Evolutionary conservation across 2,888 invertebrate species (phyloP), one percentile per base, ranked within the genome.

Genomic region (Norana najaformis): DNA sequence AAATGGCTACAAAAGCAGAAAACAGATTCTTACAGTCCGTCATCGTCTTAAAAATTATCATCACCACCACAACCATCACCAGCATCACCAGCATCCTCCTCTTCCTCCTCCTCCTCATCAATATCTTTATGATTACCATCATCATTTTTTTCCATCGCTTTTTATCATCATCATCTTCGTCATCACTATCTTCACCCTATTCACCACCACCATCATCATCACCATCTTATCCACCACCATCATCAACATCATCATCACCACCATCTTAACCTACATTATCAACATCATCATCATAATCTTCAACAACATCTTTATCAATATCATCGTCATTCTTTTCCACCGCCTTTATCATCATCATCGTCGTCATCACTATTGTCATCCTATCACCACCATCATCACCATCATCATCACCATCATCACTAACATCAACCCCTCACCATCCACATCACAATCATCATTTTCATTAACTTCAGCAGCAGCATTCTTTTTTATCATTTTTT

Each of bases 371-470:
- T 34, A 4, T 85, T 85, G 6, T 85, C 89, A 38, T 83, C 38
- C n/a, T n/a, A n/a, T n/a, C n/a, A n/a, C n/a, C n/a, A n/a, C n/a
- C n/a, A n/a, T n/a, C n/a, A n/a, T n/a, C n/a, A n/a, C n/a, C n/a
- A n/a, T n/a, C n/a, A n/a, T n/a, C 90, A 90, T 36, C 88, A 35
- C 3, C 83, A 88, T 53, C 90, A 88, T 53, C 88, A 88, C 3
- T 88, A 69, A 47, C 88, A 41, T 47, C 89, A 83, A 82, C 89
- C 20, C 89, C 1, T n/a, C 83, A 89, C 39, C 89, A 89, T 38
- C 83, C 83, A 30, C 85, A 83, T 30, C 88, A 88, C 35, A 88
- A 88, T 88, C 90, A 88, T 38, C 89, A 89, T 83, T 41, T 82
- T 39, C 85, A 83, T 89, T 82, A 39, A 38, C 88, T 39, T 39